Conservation (phyloP, 2,797 vertebrate genomes). For the Oreonectes daqikongensis region DNA sequence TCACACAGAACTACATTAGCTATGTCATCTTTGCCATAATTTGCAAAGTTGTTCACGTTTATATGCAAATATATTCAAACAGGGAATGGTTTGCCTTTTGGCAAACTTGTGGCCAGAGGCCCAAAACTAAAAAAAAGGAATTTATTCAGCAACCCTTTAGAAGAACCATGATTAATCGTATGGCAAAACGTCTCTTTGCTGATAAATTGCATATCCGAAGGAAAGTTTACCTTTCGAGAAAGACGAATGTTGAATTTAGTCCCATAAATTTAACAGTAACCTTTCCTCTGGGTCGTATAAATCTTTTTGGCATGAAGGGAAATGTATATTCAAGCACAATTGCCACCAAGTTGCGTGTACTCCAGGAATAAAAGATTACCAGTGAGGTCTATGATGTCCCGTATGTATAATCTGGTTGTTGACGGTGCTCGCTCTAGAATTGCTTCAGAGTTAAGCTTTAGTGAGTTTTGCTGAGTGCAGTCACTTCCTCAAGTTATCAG, state of each 20-base stretch:
- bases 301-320: conserved; percentile 66
- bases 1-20: not conserved
- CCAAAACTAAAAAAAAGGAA: conserved; percentile 67
- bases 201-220: conserved; percentile 67
- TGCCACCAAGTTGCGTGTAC: conserved; percentile 53
- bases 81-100: not conserved
- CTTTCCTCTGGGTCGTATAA: conserved; percentile 65
- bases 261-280: conserved; percentile 66
- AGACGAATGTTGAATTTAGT: conserved; percentile 72
- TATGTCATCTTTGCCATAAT: not conserved
- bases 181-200: conserved; percentile 54
- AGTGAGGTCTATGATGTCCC: conserved; percentile 59
- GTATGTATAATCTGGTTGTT: conserved; percentile 74
- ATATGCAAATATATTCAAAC: not conserved
- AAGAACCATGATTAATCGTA: conserved; percentile 68
- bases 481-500: conserved; percentile 67
- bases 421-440: conserved; percentile 65
- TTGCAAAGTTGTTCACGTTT: not conserved
- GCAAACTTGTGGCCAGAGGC: conserved; percentile 53
- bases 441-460: conserved; percentile 74
- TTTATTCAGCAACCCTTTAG: conserved; percentile 61
- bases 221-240: conserved; percentile 74
- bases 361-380: conserved; percentile 58
- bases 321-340: conserved; percentile 58
- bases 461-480: conserved; percentile 68